phyloP scores from a whole-genome alignment of 2,888 invertebrate genomes.

The Therioaphis trifolii region DNA sequence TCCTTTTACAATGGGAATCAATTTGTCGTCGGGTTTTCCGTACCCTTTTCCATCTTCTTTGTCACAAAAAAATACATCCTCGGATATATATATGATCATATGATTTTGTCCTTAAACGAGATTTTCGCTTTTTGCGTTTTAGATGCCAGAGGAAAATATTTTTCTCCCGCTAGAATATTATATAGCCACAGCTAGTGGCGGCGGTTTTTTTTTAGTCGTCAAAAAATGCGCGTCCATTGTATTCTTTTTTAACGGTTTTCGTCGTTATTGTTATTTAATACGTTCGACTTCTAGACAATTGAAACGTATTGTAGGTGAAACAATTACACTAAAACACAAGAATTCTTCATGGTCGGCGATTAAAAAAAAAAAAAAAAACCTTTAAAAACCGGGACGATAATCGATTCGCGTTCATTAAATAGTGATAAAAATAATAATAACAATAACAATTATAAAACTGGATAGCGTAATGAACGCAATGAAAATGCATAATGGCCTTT shows the following conservation, averaged over 20 bases:
- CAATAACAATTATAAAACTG: too few species aligned
- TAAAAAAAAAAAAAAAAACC: slow-evolving; percentile 38
- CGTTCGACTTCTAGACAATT: background rate
- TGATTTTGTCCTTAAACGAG: slow-evolving; percentile 26
- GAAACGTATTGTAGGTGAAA: slow-evolving; percentile 6
- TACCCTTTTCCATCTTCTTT: background rate
- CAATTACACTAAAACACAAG: background rate
- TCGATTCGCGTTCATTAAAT: slow-evolving; percentile 28
- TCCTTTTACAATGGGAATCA: slow-evolving; percentile 44
- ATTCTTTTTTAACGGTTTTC: background rate
- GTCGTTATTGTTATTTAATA: slow-evolving; percentile 1
- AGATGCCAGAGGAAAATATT: slow-evolving; percentile 21
- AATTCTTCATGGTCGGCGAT: slow-evolving; percentile 18
- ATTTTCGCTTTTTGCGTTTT: slow-evolving; percentile 23
- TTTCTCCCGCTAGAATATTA: background rate
- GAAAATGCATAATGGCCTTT: slow-evolving; percentile 18
- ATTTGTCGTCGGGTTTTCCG: slow-evolving; percentile 39
- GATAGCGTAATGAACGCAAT: slow-evolving; percentile 23
- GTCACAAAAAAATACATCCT: background rate
- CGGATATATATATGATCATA: background rate
- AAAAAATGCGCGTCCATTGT: slow-evolving; percentile 21
- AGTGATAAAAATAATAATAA: background rate
- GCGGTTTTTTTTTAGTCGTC: slow-evolving; percentile 2
- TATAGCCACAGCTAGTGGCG: background rate
- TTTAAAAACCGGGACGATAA: background rate